These are phyloP conservation scores for Stenodera caucasica DNA, from an alignment of 2,888 invertebrate genomes.

Conservation along the genomic window DNA sequence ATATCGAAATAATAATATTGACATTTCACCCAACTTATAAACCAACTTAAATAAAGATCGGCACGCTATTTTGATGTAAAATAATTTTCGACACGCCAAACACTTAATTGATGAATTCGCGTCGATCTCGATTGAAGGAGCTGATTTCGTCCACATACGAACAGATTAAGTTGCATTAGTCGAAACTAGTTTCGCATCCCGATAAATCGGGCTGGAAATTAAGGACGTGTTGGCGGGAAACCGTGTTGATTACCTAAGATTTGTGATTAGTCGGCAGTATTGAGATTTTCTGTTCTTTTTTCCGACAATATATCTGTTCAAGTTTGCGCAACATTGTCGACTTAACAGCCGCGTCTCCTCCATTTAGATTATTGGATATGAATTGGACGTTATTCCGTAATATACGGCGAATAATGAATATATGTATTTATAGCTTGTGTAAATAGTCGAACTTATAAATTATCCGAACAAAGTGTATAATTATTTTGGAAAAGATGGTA, in stretches of 20 bases:
- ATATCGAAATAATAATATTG: no score
- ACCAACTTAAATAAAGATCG: neutral
- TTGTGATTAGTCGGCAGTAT: conserved; percentile 4
- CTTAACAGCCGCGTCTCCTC: conserved; percentile 34
- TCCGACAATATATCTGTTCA: neutral
- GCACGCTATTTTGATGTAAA: neutral
- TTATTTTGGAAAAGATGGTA: conserved; percentile 39
- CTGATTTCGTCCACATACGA: neutral
- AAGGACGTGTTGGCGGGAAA: neutral
- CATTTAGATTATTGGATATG: conserved; percentile 46
- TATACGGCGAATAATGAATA: conserved; percentile 16
- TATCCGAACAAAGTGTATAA: conserved; percentile 45
- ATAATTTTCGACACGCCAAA: neutral
- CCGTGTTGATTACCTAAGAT: neutral
- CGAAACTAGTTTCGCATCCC: neutral
- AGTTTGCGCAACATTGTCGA: neutral
- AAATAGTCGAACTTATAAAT: conserved; percentile 40
- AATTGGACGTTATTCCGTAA: conserved; percentile 22
- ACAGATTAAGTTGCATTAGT: conserved; percentile 7
- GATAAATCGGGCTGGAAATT: neutral
- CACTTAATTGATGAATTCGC: neutral
- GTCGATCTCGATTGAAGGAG: neutral
- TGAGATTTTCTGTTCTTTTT: no score
- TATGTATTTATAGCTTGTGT: conserved; percentile 3
- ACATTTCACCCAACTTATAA: neutral